These are phyloP conservation scores for Sylvia borin DNA, from an alignment of 2,797 vertebrate species.

Conservation along the genomic window DNA sequence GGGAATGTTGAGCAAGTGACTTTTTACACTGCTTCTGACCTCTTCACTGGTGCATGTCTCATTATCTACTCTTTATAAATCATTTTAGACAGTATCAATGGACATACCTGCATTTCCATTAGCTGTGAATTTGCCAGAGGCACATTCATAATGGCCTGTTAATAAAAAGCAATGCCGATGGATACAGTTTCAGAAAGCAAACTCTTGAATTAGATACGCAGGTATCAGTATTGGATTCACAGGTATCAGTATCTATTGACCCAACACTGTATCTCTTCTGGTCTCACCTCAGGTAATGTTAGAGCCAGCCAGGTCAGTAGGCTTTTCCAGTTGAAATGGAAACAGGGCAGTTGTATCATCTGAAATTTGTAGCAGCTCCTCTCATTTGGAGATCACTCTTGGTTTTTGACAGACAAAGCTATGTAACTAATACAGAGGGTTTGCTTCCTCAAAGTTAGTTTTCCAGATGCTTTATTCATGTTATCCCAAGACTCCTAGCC, in stretches of 20 bases:
- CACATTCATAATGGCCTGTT: neutral
- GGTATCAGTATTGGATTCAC: slow-evolving; percentile 57
- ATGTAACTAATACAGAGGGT: slow-evolving; percentile 38
- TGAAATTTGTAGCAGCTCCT: slow-evolving; percentile 56
- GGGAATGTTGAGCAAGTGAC: neutral
- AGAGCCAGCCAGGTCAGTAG: slow-evolving; percentile 49
- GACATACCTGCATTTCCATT: neutral
- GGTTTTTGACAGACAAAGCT: slow-evolving; percentile 36
- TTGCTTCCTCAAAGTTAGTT: neutral
- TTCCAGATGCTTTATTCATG: slow-evolving; percentile 37
- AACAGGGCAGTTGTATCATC: slow-evolving; percentile 44
- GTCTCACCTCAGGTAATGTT: slow-evolving; percentile 53
- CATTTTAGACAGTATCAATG: neutral
- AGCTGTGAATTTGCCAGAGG: neutral
- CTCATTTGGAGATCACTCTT: slow-evolving; percentile 9
- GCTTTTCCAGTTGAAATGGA: slow-evolving; percentile 60
- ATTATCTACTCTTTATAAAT: neutral
- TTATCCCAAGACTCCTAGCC: neutral
- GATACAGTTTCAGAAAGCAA: slow-evolving; percentile 64
- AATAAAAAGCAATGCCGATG: slow-evolving; percentile 31
- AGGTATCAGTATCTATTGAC: slow-evolving; percentile 62
- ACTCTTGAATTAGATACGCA: slow-evolving; percentile 56
- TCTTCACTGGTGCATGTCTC: accelerated
- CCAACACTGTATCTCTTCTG: slow-evolving; percentile 55
- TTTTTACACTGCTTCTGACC: neutral